Evolutionary conservation across 2,113 vertebrate species (phyloP).

Genomic region (Paratilapia polleni): DNA sequence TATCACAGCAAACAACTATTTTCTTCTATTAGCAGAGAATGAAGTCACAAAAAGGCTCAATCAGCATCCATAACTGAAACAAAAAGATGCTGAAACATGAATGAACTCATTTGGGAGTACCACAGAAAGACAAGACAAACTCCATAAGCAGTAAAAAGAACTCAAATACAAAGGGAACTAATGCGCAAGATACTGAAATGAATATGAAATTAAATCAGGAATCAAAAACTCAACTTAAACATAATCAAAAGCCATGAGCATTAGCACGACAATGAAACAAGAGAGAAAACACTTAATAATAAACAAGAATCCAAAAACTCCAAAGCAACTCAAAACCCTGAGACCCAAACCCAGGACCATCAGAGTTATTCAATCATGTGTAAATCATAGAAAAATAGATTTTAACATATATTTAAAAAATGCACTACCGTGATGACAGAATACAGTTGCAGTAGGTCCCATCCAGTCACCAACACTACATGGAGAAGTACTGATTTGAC

Average conservation of each 20-base stretch:
- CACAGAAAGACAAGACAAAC: neutral
- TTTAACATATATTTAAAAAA: no score
- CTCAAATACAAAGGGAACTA: neutral
- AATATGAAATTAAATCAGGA: neutral
- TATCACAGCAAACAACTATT: neutral
- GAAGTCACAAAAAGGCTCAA: neutral
- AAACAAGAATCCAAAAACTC: neutral
- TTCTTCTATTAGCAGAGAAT: neutral
- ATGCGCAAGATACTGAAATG: neutral
- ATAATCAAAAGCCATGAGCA: neutral
- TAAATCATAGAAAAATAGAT: no score
- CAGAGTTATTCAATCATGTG: no score
- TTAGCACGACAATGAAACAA: neutral
- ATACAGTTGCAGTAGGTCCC: no score
- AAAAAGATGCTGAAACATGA: neutral
- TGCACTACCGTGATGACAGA: no score
- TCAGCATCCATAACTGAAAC: neutral
- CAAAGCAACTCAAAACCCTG: neutral
- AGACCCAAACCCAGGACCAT: no score
- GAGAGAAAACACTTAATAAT: neutral
- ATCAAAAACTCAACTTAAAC: neutral
- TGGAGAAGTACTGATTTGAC: no score
- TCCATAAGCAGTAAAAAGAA: neutral
- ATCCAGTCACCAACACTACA: no score
- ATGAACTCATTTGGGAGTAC: neutral